Evolutionary conservation across 2,888 invertebrate genomes (phyloP), one percentile per base, ranked within the genome.

Genomic region (Caenorhabditis auriculariae): DNA sequence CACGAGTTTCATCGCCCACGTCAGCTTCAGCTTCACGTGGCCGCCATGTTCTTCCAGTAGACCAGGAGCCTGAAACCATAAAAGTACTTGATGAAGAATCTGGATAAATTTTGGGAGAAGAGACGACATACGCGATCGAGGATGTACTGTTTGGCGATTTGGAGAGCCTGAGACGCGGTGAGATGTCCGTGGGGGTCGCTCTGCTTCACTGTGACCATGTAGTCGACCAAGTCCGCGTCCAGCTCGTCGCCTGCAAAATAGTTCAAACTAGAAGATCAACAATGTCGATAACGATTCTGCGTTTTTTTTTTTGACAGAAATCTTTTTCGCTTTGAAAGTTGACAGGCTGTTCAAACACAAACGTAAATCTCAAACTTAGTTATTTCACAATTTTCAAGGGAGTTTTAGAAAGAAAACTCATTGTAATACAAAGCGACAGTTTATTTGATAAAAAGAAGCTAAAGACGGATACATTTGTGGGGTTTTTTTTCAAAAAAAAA

Each of bases 31-130:
- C 32, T 81, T 81, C n/a, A 83, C 67, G 39, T 77, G 77, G 15
- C 83, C 83, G 17, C 83, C 83, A 60, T 82, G 78, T 60, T 83
- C 83, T 39, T 80, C 81, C 54, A 84, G 68, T 7, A 83, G 69
- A 4, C 74, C 74, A 1, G 83, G 83, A 28, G 76, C 66, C 56
- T 76, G 41, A 66, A 44, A 32, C 15, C 44, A 24, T 23, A 19
- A 17, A 23, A 15, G 26, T 24, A 17, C 19, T 12, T 12, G 26
- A 24, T 26, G 12, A 9, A 7, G 21, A 12, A 9, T 44, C 19
- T 19, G 23, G 26, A 26, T 23, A 26, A 7, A 7, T 9, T 23
- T 44, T 41, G 15, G 41, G 17, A 7, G 9, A 41, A 17, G 17
- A 15, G 12, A 6, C 26, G 44, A 24, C 45, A 15, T 37, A 60